A percentile compares a stretch with the other conserved stretches of the same genome.
Evolutionary conservation across 2,888 invertebrate genomes (phyloP).

Genomic region (Gymnoscelis rufifasciata): DNA sequence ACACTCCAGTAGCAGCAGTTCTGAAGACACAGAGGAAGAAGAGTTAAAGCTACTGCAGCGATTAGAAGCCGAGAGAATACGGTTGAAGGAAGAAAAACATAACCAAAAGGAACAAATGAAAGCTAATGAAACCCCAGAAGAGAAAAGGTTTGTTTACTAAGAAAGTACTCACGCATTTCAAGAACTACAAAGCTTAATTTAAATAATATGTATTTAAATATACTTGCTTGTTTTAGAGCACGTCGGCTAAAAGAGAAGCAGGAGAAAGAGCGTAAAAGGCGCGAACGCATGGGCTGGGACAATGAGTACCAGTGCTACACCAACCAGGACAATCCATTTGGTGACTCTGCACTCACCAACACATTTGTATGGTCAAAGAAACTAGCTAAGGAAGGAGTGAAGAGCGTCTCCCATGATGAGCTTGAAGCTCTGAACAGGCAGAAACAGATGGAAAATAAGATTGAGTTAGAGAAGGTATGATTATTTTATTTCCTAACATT

Average conservation of each 20-base stretch:
- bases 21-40: conserved; percentile 68
- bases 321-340: conserved; percentile 98
- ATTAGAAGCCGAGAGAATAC: conserved; percentile 84
- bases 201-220: background rate
- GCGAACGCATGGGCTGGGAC: conserved; percentile 98
- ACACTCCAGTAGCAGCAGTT: conserved; percentile 46
- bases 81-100: conserved; percentile 81
- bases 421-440: conserved; percentile 89
- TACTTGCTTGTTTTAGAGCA: conserved; percentile 39
- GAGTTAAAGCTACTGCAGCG: conserved; percentile 84
- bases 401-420: conserved; percentile 86
- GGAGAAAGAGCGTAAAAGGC: conserved; percentile 90
- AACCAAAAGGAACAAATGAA: conserved; percentile 88
- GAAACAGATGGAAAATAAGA: conserved; percentile 94
- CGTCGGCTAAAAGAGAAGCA: conserved; percentile 94
- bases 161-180: no score
- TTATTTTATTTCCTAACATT: no score
- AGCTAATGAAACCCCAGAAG: conserved; percentile 95
- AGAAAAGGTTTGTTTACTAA: conserved; percentile 82
- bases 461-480: conserved; percentile 92
- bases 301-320: conserved; percentile 98
- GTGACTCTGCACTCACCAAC: conserved; percentile 95
- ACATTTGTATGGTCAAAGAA: conserved; percentile 99
- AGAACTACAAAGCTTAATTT: background rate
- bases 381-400: conserved; percentile 93